phyloP scores from a whole-genome alignment of 2,888 invertebrate species.

The Polylopha cassiicola region DNA sequence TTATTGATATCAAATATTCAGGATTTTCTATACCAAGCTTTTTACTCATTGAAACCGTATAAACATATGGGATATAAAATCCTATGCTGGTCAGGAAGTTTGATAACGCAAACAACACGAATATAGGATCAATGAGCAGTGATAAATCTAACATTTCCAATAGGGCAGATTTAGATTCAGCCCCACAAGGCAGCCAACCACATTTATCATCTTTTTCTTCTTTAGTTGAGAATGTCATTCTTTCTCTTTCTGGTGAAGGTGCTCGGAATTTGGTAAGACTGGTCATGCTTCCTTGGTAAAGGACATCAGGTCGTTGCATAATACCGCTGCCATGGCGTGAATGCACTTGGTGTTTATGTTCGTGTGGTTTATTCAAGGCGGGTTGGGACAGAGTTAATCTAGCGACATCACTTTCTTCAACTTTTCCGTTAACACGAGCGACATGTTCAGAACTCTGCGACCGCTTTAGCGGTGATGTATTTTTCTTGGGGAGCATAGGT shows the following conservation, averaged over 20 bases:
- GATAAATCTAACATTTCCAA: slow-evolving; percentile 91
- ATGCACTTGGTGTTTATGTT: slow-evolving; percentile 45
- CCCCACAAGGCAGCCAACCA: slow-evolving; percentile 80
- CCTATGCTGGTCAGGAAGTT: slow-evolving; percentile 97
- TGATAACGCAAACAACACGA: slow-evolving; percentile 92
- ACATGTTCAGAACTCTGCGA: slow-evolving; percentile 79
- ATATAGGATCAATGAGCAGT: slow-evolving; percentile 89
- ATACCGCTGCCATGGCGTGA: slow-evolving; percentile 82
- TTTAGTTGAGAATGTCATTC: slow-evolving; percentile 39
- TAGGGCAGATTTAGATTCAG: slow-evolving; percentile 83
- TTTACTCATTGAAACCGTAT: slow-evolving; percentile 85
- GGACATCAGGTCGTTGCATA: slow-evolving; percentile 90
- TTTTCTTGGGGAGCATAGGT: slow-evolving; percentile 59
- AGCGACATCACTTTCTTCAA: slow-evolving; percentile 59
- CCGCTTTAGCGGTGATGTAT: slow-evolving; percentile 67
- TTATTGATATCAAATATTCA: slow-evolving; percentile 85
- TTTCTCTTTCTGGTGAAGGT: slow-evolving; percentile 63
- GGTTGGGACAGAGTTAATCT: slow-evolving; percentile 85
- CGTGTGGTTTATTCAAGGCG: slow-evolving; percentile 72
- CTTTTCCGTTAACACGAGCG: slow-evolving; percentile 54
- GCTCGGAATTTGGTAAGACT: slow-evolving; percentile 75
- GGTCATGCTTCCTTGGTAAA: slow-evolving; percentile 88
- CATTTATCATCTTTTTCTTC: slow-evolving; percentile 68
- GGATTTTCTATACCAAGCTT: slow-evolving; percentile 78
- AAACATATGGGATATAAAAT: slow-evolving; percentile 95